Conservation (phyloP, 2,113 vertebrate species). For the Corvus hawaiiensis region DNA sequence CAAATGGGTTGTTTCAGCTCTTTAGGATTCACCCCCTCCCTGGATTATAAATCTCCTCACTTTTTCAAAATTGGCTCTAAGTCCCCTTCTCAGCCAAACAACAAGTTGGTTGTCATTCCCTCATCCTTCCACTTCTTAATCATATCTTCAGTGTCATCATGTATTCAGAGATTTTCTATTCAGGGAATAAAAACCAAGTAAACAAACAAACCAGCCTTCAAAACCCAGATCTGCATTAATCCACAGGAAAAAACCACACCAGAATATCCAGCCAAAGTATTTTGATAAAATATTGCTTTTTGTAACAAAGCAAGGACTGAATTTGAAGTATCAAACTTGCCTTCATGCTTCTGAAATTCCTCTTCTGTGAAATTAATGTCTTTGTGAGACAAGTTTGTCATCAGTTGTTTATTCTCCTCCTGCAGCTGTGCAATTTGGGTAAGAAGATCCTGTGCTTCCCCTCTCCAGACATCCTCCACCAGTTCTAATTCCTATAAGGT, state of each 20-base stretch:
- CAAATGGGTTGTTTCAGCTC: not conserved
- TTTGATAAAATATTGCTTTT: not conserved
- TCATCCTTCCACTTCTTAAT: not conserved
- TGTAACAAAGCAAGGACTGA: constrained; percentile 18
- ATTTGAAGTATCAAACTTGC: constrained; percentile 66
- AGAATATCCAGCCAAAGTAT: not conserved
- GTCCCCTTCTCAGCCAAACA: not conserved
- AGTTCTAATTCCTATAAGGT: constrained; percentile 83
- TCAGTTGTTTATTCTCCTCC: constrained; percentile 86
- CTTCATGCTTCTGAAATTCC: constrained; percentile 84
- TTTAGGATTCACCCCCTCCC: not conserved
- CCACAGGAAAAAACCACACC: not conserved
- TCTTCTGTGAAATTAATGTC: constrained; percentile 83
- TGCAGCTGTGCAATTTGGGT: constrained; percentile 89
- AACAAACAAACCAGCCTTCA: not conserved
- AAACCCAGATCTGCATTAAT: not conserved
- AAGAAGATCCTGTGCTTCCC: constrained; percentile 89
- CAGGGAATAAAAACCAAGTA: not conserved
- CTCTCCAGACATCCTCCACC: constrained; percentile 91
- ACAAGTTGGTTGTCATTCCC: not conserved
- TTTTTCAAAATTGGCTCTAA: not conserved
- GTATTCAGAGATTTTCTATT: not conserved
- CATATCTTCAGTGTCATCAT: not conserved
- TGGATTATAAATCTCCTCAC: not conserved
- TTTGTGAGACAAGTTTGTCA: constrained; percentile 80